These are phyloP conservation scores for Mesembrinibis cayennensis DNA, from an alignment of 2,113 vertebrate genomes.

Conservation along the genomic window DNA sequence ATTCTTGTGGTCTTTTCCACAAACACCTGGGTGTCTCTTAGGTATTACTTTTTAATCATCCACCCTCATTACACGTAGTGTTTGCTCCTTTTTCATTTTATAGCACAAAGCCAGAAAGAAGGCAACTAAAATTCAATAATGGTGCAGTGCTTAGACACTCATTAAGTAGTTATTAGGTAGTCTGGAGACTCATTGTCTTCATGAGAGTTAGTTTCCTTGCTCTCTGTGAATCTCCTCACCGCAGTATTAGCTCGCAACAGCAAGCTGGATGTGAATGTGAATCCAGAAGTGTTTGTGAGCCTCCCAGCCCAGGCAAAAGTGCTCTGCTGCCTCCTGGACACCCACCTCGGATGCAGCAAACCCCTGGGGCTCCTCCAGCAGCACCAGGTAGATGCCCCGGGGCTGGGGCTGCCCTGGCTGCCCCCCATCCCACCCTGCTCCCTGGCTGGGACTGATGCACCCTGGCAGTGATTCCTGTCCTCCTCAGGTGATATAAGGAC, in stretches of 20 bases:
- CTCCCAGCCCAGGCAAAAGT: background rate
- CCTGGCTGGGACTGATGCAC: background rate
- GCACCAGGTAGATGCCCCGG: background rate
- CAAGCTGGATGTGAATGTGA: accelerated
- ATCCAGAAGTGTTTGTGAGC: background rate
- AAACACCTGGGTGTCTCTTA: background rate
- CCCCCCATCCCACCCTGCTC: background rate
- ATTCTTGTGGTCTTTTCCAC: background rate
- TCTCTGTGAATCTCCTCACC: background rate
- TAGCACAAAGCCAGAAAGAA: constrained; percentile 19
- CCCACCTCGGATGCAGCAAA: background rate
- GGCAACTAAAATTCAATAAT: constrained; percentile 66
- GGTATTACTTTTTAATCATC: constrained; percentile 37
- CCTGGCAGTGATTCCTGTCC: background rate
- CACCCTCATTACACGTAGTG: background rate
- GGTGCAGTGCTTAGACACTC: constrained; percentile 42
- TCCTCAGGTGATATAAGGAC: background rate
- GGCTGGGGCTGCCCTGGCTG: background rate
- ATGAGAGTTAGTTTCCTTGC: background rate
- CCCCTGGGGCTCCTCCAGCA: background rate
- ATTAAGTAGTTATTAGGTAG: constrained; percentile 65
- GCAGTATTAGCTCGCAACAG: background rate
- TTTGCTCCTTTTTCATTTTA: constrained; percentile 40
- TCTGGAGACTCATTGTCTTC: constrained; percentile 42
- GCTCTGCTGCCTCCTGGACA: background rate